Conservation (phyloP, 1,140 invertebrate genomes). For the Drosophila quadrilineata region DNA sequence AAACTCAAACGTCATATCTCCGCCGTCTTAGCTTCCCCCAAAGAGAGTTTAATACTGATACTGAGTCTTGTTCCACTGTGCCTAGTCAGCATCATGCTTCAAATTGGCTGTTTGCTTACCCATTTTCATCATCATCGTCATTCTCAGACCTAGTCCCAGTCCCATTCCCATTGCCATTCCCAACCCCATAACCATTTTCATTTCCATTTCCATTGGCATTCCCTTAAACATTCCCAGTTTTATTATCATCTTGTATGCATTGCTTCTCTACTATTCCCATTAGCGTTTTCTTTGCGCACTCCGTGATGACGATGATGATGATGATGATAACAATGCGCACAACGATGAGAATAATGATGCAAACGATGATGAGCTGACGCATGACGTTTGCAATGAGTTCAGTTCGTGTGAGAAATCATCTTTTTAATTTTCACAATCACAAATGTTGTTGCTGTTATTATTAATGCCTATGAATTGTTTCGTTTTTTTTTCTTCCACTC, state of each 20-base stretch:
- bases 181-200: conserved; percentile 21
- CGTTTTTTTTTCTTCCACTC: conserved; percentile 30
- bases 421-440: conserved; percentile 78
- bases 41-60: too few species aligned
- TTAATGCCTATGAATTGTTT: conserved; percentile 16
- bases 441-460: conserved; percentile 66
- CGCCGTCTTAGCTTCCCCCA: too few species aligned
- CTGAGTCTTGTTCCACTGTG: conserved; percentile 3
- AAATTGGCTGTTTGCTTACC: conserved; percentile 16
- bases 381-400: conserved; percentile 18
- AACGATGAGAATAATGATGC: not conserved
- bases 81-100: conserved; percentile 18
- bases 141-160: too few species aligned
- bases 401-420: conserved; percentile 74
- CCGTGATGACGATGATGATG: conserved; percentile 3
- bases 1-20: too few species aligned
- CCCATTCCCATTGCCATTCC: conserved; percentile 16
- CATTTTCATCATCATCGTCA: conserved; percentile 19
- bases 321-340: conserved; percentile 7
- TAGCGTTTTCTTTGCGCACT: conserved; percentile 21
- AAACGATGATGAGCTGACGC: conserved; percentile 18
- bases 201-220: conserved; percentile 38
- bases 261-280: conserved; percentile 17
- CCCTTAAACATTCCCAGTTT: conserved; percentile 24
- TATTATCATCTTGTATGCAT: conserved; percentile 12